Evolutionary conservation across 2,113 vertebrate species (phyloP), one percentile per base, ranked within the genome.

Genomic region (Okapia johnstoni): DNA sequence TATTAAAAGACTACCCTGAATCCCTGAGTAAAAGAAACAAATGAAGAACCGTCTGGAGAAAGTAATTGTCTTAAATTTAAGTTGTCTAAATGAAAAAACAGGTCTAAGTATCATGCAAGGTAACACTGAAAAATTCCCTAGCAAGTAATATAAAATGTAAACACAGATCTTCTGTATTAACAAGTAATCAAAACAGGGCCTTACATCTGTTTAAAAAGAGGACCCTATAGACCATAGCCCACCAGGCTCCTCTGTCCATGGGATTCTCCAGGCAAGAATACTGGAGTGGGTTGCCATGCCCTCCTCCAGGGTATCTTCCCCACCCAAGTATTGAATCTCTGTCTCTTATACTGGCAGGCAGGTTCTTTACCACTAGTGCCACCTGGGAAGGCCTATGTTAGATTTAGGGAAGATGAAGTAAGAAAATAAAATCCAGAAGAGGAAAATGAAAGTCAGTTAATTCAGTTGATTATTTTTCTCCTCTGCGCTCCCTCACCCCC

Each of bases 401-500:
- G 33, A 6, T 2, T 70, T 23, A 79, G 14, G 66, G 43, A 36
- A 60, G 7, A n/a, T 16, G 21, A 93, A 48, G 23, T 13, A n/a
- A 58, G 21, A 85, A 83, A 83, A 46, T 36, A 73, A 66, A 90
- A 91, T 7, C 8, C 14, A 58, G 19, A 40, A 40, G 21, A 81
- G 13, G 25, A 55, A 19, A 89, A 48, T 55, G 21, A 58, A 33
- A 9, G 28, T 2, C 46, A 54, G 12, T 87, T 7, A 21, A n/a
- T n/a, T n/a, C 16, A 10, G 5, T 4, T 54, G 17, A 87, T 14
- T 28, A 11, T 46, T 55, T 54, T 66, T n/a, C 28, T 61, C 12
- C 2, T 50, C 7, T 2, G 0, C 5, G 77, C 14, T 2, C 0
- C 3, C 6, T 48, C 11, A 21, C 2, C 50, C 28, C 11, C 46